These are phyloP conservation scores for Fukomys damarensis DNA, from an alignment of 2,113 vertebrate species.

Conservation along the genomic window DNA sequence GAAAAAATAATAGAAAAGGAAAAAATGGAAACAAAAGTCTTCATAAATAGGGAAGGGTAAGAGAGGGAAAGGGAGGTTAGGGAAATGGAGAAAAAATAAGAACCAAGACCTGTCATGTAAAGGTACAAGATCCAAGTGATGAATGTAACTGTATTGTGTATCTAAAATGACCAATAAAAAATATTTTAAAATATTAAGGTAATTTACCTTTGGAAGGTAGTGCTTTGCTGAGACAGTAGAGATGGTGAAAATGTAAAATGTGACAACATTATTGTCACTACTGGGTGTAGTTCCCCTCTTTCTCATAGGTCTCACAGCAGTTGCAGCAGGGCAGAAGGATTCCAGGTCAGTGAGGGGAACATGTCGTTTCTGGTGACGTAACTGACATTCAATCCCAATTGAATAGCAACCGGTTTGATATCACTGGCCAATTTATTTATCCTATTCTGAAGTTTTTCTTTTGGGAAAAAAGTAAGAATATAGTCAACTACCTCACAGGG, in stretches of 20 bases:
- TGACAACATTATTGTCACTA: background rate
- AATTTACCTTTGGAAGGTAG: constrained; percentile 2
- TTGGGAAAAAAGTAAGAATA: background rate
- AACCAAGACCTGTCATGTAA: no score
- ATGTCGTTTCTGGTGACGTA: background rate
- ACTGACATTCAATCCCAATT: background rate
- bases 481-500: background rate
- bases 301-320: background rate
- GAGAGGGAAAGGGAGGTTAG: no score
- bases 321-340: background rate
- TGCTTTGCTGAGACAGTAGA: background rate
- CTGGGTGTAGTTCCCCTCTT: background rate
- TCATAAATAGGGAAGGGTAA: no score
- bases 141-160: no score
- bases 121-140: no score
- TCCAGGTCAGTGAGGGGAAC: accelerated
- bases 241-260: background rate
- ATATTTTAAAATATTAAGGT: background rate
- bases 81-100: no score
- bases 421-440: background rate
- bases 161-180: no score
- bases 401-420: background rate
- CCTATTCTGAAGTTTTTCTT: background rate
- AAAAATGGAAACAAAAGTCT: no score
- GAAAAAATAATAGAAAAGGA: no score